Base-by-base conservation (phyloP, 2,113 vertebrate genomes). In the Atrichornis clamosus region DNA sequence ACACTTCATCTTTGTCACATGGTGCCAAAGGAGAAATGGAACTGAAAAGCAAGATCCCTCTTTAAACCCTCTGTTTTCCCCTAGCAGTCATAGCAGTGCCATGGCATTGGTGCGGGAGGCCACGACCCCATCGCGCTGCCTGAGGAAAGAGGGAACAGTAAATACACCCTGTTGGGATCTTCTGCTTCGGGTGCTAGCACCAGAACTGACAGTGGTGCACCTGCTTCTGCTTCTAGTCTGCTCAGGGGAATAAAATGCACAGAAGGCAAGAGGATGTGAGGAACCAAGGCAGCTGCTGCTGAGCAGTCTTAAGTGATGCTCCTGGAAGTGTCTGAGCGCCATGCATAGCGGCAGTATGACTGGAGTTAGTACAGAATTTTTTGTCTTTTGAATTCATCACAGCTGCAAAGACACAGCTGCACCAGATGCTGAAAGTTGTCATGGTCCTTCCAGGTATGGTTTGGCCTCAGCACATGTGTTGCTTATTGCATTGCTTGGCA, bases 161-260 rank as follows among this genome's bases (percentile, higher is more conserved):
- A 76, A 60, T 92, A 72, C 2, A 35, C 28, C 7, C 91, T 69
- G 26, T 26, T 69, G 39, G 33, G 69, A 63, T 55, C 33, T 65
- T 90, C 53, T 95, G 90, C 80, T 84, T 82, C 0, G 2, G 52
- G 63, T 86, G 39, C 79, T 52, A 63, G 49, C 42, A 83, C 77
- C 60, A 92, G 89, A 94, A 75, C 67, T 83, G 87, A n/a, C 69
- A 84, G 63, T 46, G 60, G 46, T 33, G 70, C 83, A 96, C 88
- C 94, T 97, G 93, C 93, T 94, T 83, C 67, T 92, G 76, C 52
- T 93, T 85, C 70, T 84, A 72, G 55, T 87, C 60, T 73, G 64
- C 78, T 84, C 10, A 6, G 30, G 72, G 41, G 67, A 62, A 90
- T 76, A 73, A 87, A 86, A 93, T 33, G 14, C 20, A 35, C 35